These are phyloP conservation scores for Cephonodes hylas DNA, from an alignment of 2,888 invertebrate species.

Conservation along the genomic window DNA sequence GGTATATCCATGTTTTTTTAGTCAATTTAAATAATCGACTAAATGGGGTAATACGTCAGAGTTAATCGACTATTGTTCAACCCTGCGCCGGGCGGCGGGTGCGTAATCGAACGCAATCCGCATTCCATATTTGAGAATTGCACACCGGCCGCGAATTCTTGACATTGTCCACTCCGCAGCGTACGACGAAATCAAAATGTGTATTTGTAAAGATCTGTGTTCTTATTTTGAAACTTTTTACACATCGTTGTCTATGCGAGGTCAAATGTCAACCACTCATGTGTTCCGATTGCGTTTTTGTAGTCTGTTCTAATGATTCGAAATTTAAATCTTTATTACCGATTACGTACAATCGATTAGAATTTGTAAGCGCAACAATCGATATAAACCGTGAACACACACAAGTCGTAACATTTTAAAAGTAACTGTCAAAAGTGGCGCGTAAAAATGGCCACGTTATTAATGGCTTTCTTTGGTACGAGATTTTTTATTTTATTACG, in stretches of 20 bases:
- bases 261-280: not conserved
- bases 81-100: not conserved
- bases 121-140: conserved; percentile 11
- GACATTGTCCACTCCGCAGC: not conserved
- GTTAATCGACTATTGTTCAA: conserved; percentile 2
- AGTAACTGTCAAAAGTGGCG: conserved; percentile 11
- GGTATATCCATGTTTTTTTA: not conserved
- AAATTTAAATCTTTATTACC: not conserved
- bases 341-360: not conserved
- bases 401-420: conserved; percentile 4
- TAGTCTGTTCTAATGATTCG: not conserved
- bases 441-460: conserved; percentile 59
- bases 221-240: not conserved
- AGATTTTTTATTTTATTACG: conserved; percentile 49
- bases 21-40: not conserved
- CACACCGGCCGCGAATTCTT: conserved; percentile 10
- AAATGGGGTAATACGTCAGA: conserved; percentile 3
- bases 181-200: not conserved
- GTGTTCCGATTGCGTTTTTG: not conserved
- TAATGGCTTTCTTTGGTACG: conserved; percentile 67
- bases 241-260: not conserved
- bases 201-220: not conserved
- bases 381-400: not conserved
- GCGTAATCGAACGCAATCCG: conserved; percentile 13
- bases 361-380: not conserved